These are phyloP conservation scores for Heteromyza rotundicornis DNA, from an alignment of 2,888 invertebrate species.

Conservation along the genomic window DNA sequence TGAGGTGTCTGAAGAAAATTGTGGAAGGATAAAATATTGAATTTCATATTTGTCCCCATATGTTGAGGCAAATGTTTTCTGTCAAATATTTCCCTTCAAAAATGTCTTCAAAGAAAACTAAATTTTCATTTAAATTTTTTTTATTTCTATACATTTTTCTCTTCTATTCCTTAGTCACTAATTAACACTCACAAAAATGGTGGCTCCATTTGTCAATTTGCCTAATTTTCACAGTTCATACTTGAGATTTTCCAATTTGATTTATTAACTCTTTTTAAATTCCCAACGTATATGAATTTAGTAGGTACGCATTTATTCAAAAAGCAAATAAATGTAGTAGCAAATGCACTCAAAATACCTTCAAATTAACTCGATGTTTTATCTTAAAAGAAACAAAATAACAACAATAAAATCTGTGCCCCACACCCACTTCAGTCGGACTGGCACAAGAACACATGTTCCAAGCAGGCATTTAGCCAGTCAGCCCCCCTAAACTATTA, in stretches of 20 bases:
- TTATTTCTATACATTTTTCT: too few relatives aligned
- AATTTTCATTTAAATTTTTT: too few relatives aligned
- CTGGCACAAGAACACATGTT: conserved; percentile 25
- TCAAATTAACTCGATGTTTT: not conserved
- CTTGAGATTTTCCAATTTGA: conserved; percentile 37
- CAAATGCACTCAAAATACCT: conserved; percentile 17
- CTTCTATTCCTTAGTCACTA: too few relatives aligned
- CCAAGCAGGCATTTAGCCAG: too few relatives aligned
- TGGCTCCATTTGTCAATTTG: not conserved
- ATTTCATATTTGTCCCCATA: too few relatives aligned
- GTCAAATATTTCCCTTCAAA: too few relatives aligned
- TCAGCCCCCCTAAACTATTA: too few relatives aligned
- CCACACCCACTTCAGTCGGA: conserved; percentile 8
- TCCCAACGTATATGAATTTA: conserved; percentile 45
- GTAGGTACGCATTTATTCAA: too few relatives aligned
- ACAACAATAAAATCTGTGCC: not conserved
- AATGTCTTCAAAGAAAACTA: too few relatives aligned
- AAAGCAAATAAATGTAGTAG: conserved; percentile 25
- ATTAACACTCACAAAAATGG: not conserved
- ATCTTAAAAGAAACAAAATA: conserved; percentile 15
- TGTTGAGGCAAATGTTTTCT: too few relatives aligned
- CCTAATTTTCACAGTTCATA: not conserved
- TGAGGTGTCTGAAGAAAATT: not conserved
- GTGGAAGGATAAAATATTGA: too few relatives aligned
- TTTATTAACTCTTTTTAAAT: conserved; percentile 52